These are phyloP conservation scores for Cololabis saira DNA, from an alignment of 2,113 vertebrate genomes.

Conservation along the genomic window DNA sequence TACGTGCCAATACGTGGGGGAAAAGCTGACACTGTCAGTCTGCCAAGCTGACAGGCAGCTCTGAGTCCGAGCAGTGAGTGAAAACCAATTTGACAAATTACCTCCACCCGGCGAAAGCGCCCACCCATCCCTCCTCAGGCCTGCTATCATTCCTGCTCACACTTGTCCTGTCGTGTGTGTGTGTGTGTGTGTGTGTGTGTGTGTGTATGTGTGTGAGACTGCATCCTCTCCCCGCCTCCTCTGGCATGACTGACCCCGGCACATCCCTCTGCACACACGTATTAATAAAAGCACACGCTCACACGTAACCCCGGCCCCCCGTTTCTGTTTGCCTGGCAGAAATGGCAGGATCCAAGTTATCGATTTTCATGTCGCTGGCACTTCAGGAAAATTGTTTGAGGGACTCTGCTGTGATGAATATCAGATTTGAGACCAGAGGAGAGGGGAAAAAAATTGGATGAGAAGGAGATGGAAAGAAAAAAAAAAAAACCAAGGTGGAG, in stretches of 20 bases:
- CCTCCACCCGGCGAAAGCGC: conserved; percentile 65
- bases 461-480: conserved; percentile 46
- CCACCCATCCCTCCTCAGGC: conserved; percentile 53
- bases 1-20: conserved; percentile 78
- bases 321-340: conserved; percentile 89
- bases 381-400: conserved; percentile 92
- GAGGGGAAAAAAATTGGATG: conserved; percentile 62
- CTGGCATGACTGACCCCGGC: conserved; percentile 63
- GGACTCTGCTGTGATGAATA: conserved; percentile 87
- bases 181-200: conserved; percentile 32
- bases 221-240: conserved; percentile 46
- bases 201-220: conserved; percentile 38
- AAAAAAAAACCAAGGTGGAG: conserved; percentile 32
- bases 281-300: conserved; percentile 42
- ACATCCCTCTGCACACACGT: conserved; percentile 40
- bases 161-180: conserved; percentile 47
- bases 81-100: conserved; percentile 87
- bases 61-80: conserved; percentile 79
- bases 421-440: conserved; percentile 81
- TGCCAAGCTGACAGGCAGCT: conserved; percentile 84
- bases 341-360: conserved; percentile 86
- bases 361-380: conserved; percentile 86
- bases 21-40: conserved; percentile 84
- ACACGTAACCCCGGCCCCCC: conserved; percentile 72
- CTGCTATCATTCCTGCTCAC: conserved; percentile 33